Base-by-base conservation (phyloP, 2,888 invertebrate genomes). In the Lepas anatifera region DNA sequence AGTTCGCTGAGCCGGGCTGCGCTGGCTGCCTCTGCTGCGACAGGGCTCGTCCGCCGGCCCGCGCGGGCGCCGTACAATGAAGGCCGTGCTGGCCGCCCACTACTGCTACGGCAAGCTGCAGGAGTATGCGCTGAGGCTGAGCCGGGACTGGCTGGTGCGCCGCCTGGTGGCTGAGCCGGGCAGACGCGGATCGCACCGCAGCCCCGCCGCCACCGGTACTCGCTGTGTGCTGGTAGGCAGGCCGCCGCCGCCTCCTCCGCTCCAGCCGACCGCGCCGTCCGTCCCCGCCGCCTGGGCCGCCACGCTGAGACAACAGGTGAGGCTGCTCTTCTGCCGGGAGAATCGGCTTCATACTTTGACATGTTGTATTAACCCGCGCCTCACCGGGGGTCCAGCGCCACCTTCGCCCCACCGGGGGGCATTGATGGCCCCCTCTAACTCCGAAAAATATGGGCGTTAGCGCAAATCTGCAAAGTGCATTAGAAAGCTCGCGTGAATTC, bases 11-110 rank as follows among this genome's bases (percentile, higher is more conserved):
- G n/a, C n/a, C n/a, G n/a, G n/a, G n/a, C n/a, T n/a, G n/a, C n/a
- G n/a, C n/a, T n/a, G n/a, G n/a, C n/a, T n/a, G n/a, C n/a, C n/a
- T n/a, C n/a, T n/a, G n/a, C n/a, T n/a, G n/a, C n/a, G n/a, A n/a
- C n/a, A n/a, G n/a, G n/a, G n/a, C n/a, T n/a, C n/a, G n/a, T n/a
- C n/a, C n/a, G n/a, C n/a, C n/a, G n/a, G n/a, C n/a, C n/a, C n/a
- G n/a, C n/a, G n/a, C n/a, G n/a, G n/a, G n/a, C n/a, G n/a, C n/a
- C n/a, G n/a, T 75, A 66, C 25, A 48, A 48, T 7, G 73, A 70
- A 71, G 66, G 58, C 68, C 69, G 69, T 73, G 76, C 70, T 69
- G 74, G 64, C 58, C 69, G 39, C 29, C 71, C 52, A 70, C 18
- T 64, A n/a, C 25, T 41, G 29, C 10, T 27, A 27, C 27, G 37